Base-by-base conservation (phyloP, 1,140 invertebrate genomes). In the Planococcus citri region DNA sequence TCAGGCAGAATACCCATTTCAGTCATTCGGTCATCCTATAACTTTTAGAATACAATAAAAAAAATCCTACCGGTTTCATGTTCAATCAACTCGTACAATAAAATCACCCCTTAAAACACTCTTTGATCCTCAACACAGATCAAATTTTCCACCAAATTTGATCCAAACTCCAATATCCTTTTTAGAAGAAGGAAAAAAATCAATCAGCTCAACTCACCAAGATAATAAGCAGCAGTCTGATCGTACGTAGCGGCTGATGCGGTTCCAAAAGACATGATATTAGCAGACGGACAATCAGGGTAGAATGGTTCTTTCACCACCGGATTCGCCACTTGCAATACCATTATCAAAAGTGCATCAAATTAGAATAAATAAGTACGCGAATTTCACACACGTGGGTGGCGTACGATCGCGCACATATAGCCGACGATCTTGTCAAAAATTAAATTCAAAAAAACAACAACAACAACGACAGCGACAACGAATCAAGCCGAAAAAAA, bases 251-350 rank as follows among this genome's bases (percentile, higher is more conserved):
- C 10, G 25, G 10, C 60, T 10, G 60, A 64, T 22, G 10, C 60
- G 60, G 60, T 25, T 14, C 9, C 60, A 17, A 24, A 64, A 22
- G 60, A 64, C 60, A 64, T 64, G 3, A 64, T 25, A 27, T 25
- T 64, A 27, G 61, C 25, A 70, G 72, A 21, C 71, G 73, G 68
- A 69, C 33, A 51, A 57, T 74, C 73, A 14, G 72, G 71, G 68
- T 75, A 76, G 70, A 76, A 76, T 20, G 75, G 74, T 70, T 76
- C 76, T 51, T 75, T 75, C 51, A 74, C 74, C 27, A 75, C 74
- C 37, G 75, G 68, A 57, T 76, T 75, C 69, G 76, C 69, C 14
- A 73, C 74, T 72, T 76, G 76, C 33, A 76, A 69, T 70, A 76
- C 74, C 76, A 76, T 76, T 68, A 70, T 72, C 69, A 21, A 64